Percentiles rank a stretch among this genome's conserved stretches.
Conservation (phyloP, 2,888 invertebrate genomes). For the Lasioglossum morio region DNA sequence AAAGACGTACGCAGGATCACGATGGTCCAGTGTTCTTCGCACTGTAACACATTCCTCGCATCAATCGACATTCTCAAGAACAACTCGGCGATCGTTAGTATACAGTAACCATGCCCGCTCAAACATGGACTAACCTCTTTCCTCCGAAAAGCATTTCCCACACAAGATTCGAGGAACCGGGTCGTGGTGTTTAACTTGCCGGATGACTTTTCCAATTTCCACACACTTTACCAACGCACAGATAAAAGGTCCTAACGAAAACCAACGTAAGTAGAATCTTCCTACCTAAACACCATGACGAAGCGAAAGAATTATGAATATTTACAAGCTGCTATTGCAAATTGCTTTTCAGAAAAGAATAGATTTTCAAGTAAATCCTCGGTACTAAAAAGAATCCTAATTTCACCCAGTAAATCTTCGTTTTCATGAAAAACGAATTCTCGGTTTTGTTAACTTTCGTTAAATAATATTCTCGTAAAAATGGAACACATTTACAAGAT, state of each 20-base stretch:
- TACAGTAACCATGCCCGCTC: not conserved
- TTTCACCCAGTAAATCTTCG: not conserved
- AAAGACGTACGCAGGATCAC: not conserved
- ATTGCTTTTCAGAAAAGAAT: not conserved
- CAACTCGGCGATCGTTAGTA: not conserved
- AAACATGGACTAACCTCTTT: conserved; percentile 40
- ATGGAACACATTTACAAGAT: not conserved
- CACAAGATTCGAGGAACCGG: too few relatives aligned
- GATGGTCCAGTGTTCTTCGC: not conserved
- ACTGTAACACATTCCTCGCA: too few relatives aligned
- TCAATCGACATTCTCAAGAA: not conserved
- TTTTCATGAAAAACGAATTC: not conserved
- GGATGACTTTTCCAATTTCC: not conserved
- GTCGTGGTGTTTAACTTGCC: not conserved
- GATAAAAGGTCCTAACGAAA: not conserved
- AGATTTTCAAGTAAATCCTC: not conserved
- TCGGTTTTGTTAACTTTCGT: not conserved
- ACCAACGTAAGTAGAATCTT: not conserved
- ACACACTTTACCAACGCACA: not conserved
- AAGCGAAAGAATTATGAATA: not conserved
- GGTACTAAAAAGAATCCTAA: not conserved
- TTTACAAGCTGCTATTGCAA: not conserved
- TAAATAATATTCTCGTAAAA: not conserved
- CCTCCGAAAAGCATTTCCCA: not conserved
- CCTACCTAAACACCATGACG: not conserved